phyloP scores from a whole-genome alignment of 2,888 invertebrate genomes.

The Physocephala rufipes region DNA sequence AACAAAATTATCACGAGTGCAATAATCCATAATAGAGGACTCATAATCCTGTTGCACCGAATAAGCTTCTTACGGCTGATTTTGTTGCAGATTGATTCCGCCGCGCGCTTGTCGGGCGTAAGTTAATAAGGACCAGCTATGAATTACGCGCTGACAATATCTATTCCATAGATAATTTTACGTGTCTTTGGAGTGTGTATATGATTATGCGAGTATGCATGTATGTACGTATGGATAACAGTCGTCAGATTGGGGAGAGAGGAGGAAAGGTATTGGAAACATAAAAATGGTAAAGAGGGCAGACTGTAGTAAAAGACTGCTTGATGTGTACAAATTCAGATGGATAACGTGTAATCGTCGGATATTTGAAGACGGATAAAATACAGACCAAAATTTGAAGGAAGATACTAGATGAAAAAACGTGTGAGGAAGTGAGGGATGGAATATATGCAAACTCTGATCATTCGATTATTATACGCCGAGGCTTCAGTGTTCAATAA shows the following conservation, averaged over 20 bases:
- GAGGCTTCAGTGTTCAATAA: background rate
- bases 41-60: conserved; percentile 28
- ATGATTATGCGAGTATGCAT: too few relatives aligned
- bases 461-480: conserved; percentile 27
- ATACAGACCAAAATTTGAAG: too few relatives aligned
- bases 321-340: too few relatives aligned
- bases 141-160: too few relatives aligned
- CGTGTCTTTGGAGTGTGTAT: too few relatives aligned
- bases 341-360: too few relatives aligned
- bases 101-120: conserved; percentile 30
- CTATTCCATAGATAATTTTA: too few relatives aligned
- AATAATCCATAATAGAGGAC: conserved; percentile 3
- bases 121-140: too few relatives aligned
- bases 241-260: conserved; percentile 7
- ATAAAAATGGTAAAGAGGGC: background rate
- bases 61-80: conserved; percentile 21
- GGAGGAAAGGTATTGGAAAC: background rate
- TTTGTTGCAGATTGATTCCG: conserved; percentile 24
- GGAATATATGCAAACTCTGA: conserved; percentile 9
- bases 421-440: conserved; percentile 21
- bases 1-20: conserved; percentile 21
- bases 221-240: conserved; percentile 10
- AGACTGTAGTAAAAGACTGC: background rate
- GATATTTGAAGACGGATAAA: background rate
- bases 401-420: too few relatives aligned